phyloP scores from a whole-genome alignment of 2,888 invertebrate genomes.

The Argyra leucocephala region DNA sequence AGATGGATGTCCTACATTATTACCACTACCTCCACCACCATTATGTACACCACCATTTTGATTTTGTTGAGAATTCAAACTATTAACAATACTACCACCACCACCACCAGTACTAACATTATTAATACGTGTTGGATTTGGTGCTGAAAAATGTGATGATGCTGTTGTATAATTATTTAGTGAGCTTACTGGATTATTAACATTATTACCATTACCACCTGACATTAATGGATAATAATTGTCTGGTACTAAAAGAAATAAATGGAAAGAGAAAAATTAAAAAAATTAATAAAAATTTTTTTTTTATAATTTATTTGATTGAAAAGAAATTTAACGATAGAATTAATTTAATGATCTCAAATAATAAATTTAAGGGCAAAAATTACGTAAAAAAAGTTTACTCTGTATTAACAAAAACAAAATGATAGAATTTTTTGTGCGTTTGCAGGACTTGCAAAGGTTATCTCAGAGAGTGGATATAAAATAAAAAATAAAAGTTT shows the following conservation, averaged over 20 bases:
- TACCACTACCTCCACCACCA: constrained; percentile 16
- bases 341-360: too few relatives aligned
- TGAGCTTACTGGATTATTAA: constrained; percentile 12
- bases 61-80: not conserved
- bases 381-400: too few relatives aligned
- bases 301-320: too few relatives aligned
- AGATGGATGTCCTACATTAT: constrained; percentile 36
- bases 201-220: constrained; percentile 27
- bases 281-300: not conserved
- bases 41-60: not conserved
- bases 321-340: too few relatives aligned
- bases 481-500: too few relatives aligned
- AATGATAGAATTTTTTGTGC: too few relatives aligned
- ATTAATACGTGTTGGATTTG: constrained; percentile 37
- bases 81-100: not conserved
- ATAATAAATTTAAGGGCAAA: too few relatives aligned
- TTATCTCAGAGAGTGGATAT: too few relatives aligned
- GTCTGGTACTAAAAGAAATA: constrained; percentile 54
- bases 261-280: constrained; percentile 15
- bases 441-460: too few relatives aligned
- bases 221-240: constrained; percentile 45
- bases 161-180: constrained; percentile 26
- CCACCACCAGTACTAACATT: constrained; percentile 25
- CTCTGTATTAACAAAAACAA: too few relatives aligned
- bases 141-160: constrained; percentile 42